Percentiles rank a stretch among this genome's conserved stretches.
These are phyloP conservation scores for Drosophila lacertosa DNA, from an alignment of 1,140 invertebrate species.

Conservation along the genomic window DNA sequence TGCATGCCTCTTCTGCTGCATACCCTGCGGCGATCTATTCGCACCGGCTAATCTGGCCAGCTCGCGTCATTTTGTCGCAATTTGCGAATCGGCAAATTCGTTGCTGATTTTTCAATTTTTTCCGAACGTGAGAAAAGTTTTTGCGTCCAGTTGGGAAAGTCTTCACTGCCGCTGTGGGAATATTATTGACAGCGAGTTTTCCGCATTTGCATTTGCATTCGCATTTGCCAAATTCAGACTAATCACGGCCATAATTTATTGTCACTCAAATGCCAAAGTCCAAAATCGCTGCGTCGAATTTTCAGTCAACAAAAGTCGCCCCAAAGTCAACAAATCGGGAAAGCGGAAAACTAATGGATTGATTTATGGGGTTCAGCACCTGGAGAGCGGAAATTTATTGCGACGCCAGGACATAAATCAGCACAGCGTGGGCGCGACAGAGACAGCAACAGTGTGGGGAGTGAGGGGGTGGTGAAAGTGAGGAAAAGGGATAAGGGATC, in stretches of 20 bases:
- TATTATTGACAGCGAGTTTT: conserved; percentile 38
- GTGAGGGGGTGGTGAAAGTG: conserved; percentile 1
- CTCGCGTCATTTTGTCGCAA: conserved; percentile 29
- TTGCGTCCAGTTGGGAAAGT: conserved; percentile 48
- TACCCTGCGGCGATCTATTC: conserved; percentile 62
- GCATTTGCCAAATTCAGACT: conserved; percentile 69
- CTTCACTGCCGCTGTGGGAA: conserved; percentile 54
- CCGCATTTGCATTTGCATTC: conserved; percentile 32
- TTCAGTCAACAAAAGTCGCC: too few species aligned
- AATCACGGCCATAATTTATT: conserved; percentile 81
- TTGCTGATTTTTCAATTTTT: conserved; percentile 58
- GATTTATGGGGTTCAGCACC: conserved; percentile 75
- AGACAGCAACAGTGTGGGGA: too few species aligned
- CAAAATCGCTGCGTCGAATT: conserved; percentile 63
- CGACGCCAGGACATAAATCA: conserved; percentile 68
- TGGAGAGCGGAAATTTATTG: conserved; percentile 81
- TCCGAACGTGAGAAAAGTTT: conserved; percentile 54
- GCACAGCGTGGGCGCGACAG: conserved; percentile 47
- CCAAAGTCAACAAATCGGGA: conserved; percentile 71
- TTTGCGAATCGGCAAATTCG: conserved; percentile 26
- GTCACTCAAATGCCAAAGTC: conserved; percentile 64
- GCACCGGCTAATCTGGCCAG: conserved; percentile 19
- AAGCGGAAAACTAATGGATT: conserved; percentile 80
- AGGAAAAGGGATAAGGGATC: conserved; percentile 69
- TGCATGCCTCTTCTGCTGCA: conserved; percentile 61